A percentile compares a stretch with the other conserved stretches of the same genome.
These are phyloP conservation scores for Picus viridis DNA, from an alignment of 2,797 vertebrate genomes.

Conservation along the genomic window DNA sequence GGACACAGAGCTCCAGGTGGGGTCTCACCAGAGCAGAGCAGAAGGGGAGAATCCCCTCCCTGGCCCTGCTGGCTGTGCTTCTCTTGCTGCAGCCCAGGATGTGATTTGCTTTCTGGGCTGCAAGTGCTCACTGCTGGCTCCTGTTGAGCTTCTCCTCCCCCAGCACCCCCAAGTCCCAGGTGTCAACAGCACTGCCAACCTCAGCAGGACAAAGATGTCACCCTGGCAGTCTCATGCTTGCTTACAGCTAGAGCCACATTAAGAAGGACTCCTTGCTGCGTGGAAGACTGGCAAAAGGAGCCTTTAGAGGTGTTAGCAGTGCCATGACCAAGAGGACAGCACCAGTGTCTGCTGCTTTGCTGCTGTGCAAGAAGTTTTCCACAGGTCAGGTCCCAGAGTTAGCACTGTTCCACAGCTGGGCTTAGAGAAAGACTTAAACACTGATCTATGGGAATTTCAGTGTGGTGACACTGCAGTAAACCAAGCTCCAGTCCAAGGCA, in stretches of 20 bases:
- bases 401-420: background rate
- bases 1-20: too few relatives aligned
- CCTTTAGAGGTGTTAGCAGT: background rate
- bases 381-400: background rate
- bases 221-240: background rate
- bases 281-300: background rate
- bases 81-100: too few relatives aligned
- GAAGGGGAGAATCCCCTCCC: too few relatives aligned
- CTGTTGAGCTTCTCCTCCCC: too few relatives aligned
- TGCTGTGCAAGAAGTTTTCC: background rate
- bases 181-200: background rate
- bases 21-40: too few relatives aligned
- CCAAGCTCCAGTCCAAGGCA: background rate
- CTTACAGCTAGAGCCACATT: background rate
- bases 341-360: fast-evolving
- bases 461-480: background rate
- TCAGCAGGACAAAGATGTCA: background rate
- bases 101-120: too few relatives aligned
- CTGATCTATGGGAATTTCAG: background rate
- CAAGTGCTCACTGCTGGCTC: too few relatives aligned
- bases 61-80: too few relatives aligned
- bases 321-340: background rate
- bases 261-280: background rate
- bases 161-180: background rate
- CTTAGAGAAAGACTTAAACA: background rate